Evolutionary conservation across 2,113 vertebrate species (phyloP), one percentile per base, ranked within the genome.

Genomic region (Siniperca knerii): DNA sequence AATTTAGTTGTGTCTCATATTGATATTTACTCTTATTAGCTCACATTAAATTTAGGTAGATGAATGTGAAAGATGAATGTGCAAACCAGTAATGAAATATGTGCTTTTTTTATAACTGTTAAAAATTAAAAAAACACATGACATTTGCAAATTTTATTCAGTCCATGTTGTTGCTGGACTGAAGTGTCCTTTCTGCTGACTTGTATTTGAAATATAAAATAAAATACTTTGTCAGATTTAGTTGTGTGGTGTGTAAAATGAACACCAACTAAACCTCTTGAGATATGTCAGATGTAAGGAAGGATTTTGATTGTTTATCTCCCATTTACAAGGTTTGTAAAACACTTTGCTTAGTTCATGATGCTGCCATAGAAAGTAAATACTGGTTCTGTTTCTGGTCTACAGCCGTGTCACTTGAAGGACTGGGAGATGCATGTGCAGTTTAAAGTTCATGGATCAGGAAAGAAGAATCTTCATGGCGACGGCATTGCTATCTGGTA

Each of bases 341-440:
- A 15, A 6, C 15, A 4, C 44, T 25, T 54, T 46, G 29, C 58
- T 68, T 29, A 15, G 57, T 23, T 67, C 62, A 23, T n/a, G 5
- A 12, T 8, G 54, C 67, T 46, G 15, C 8, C 4, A 8, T 16
- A 33, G 6, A 37, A 33, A 52, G 11, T 67, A 21, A 62, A 52
- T 3, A 1, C 6, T 21, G 7, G 3, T 15, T 37, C 4, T 64
- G 3, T 23, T 57, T 37, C 4, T 69, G 40, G 37, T 35, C 58
- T 72, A 0, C 90, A 99, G 98, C 98, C 98, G 11, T 99, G 98
- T 91, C 96, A 97, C 92, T 95, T 99, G 84, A 99, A 99, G 92
- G 98, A 99, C 93, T 99, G 98, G 98, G 98, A 99, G 91, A 97
- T 99, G 91, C 98, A 99, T 0, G 96, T 99, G 66, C 98, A 99